A percentile compares a stretch with the other conserved stretches of the same genome.
Evolutionary conservation across 2,888 invertebrate genomes (phyloP).

Genomic region (Drosophila neotestacea): DNA sequence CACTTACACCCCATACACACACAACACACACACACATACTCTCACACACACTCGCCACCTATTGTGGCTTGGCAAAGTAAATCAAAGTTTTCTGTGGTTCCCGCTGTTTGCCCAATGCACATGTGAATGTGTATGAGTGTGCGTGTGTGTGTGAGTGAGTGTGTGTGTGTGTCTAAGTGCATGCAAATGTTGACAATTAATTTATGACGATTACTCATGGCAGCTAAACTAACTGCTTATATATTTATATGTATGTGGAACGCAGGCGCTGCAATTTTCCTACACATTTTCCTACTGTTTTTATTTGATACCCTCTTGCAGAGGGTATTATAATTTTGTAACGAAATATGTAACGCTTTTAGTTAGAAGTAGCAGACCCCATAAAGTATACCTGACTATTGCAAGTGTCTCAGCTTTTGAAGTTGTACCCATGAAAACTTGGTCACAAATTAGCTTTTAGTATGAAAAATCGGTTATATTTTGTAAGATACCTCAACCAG

Average conservation of each 20-base stretch:
- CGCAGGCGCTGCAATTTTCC: constrained; percentile 33
- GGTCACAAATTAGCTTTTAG: too few species aligned
- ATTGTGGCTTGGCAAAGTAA: constrained; percentile 48
- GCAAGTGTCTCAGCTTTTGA: too few species aligned
- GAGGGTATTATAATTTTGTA: too few species aligned
- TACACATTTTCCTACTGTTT: background rate
- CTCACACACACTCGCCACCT: constrained; percentile 10
- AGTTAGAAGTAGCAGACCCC: too few species aligned
- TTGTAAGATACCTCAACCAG: too few species aligned
- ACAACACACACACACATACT: constrained; percentile 23
- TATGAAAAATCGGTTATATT: too few species aligned
- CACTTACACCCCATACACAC: constrained; percentile 17
- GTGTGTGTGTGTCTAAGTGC: constrained; percentile 69
- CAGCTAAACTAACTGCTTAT: constrained; percentile 79
- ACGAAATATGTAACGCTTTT: too few species aligned
- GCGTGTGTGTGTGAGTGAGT: constrained; percentile 53
- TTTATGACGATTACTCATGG: constrained; percentile 84
- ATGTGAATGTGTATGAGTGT: constrained; percentile 43
- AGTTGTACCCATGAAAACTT: too few species aligned
- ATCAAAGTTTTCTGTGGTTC: constrained; percentile 59
- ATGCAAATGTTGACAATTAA: constrained; percentile 84
- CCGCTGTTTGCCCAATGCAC: constrained; percentile 50
- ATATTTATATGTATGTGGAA: constrained; percentile 40
- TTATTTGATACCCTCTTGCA: background rate
- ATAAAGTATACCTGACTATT: too few species aligned